Evolutionary conservation across 2,113 vertebrate genomes (phyloP), one percentile per base, ranked within the genome.

Genomic region (Dolichotis patagonum): DNA sequence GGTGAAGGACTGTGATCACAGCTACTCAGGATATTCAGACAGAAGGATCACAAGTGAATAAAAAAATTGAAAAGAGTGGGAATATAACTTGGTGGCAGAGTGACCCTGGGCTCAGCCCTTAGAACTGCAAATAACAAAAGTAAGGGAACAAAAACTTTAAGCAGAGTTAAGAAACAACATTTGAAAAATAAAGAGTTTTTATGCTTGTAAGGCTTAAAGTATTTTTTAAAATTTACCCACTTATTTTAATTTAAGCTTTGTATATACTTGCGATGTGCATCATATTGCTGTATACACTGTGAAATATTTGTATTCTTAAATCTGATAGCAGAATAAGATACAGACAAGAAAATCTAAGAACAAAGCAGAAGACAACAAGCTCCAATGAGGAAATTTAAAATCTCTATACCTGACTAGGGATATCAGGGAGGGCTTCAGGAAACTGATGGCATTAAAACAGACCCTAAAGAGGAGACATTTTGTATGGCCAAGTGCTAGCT

Each of bases 391-490:
- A 82, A 19, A 87, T 56, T 63, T 80, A 65, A 89, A 90, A 69
- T 54, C 26, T 86, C 32, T 62, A 63, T n/a, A 63, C 69, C 19
- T 69, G 32, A 56, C 4, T n/a, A 82, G 28, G 56, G 52, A 52
- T 28, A 49, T 13, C 7, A 91, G 22, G 28, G 38, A 82, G 58
- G n/a, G n/a, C 43, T 85, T 69, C 52, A 56, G 52, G 32, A 32
- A 98, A 32, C 85, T 38, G 26, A 52, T 5, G 1, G 19, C 35
- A 71, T 88, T 77, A 90, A 95, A 90, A 73, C 32, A 90, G 62
- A 77, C 30, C 38, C 73, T 56, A 80, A 83, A 86, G 24, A 92
- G 65, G 24, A 12, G 20, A 46, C 24, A n/a, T 7, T 49, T n/a
- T 67, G 12, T 43, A 28, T 13, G 75, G n/a, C 65, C 88, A 92